Evolutionary conservation across 2,888 invertebrate genomes (phyloP).

Genomic region (Torymus auratus): DNA sequence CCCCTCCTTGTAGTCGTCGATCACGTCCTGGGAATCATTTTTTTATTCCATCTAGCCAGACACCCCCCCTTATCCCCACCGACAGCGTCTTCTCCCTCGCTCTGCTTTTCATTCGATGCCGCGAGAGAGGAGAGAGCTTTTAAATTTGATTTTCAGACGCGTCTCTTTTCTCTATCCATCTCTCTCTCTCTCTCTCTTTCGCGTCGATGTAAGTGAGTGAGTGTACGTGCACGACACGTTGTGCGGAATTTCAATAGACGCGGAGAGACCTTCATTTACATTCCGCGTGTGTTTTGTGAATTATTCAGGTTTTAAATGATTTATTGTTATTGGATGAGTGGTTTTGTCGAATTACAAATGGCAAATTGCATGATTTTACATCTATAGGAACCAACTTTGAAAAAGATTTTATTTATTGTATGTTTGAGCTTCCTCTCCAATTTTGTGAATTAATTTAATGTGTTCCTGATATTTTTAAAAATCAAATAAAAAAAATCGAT

Average conservation of each 20-base stretch:
- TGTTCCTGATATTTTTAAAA: no score
- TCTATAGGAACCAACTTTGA: no score
- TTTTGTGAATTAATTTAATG: no score
- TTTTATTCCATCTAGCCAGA: conserved; percentile 27
- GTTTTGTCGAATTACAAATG: no score
- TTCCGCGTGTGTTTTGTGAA: not conserved
- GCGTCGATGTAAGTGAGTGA: not conserved
- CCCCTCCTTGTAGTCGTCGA: conserved; percentile 94
- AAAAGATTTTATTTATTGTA: no score
- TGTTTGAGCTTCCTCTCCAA: no score
- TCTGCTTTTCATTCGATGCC: not conserved
- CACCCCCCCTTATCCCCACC: not conserved
- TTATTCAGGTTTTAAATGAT: not conserved
- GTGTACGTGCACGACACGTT: not conserved
- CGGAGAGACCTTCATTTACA: not conserved
- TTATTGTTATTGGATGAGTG: no score
- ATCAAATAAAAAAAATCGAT: no score
- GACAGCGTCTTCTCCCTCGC: not conserved
- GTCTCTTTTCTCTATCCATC: not conserved
- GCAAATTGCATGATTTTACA: no score
- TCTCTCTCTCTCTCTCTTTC: not conserved
- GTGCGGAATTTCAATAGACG: conserved; percentile 16
- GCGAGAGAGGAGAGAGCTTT: not conserved
- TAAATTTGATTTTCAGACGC: conserved; percentile 35
- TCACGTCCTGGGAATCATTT: conserved; percentile 84